A percentile compares a stretch with the other conserved stretches of the same genome.
Conservation (phyloP, 2,113 vertebrate species). For the Apus apus region DNA sequence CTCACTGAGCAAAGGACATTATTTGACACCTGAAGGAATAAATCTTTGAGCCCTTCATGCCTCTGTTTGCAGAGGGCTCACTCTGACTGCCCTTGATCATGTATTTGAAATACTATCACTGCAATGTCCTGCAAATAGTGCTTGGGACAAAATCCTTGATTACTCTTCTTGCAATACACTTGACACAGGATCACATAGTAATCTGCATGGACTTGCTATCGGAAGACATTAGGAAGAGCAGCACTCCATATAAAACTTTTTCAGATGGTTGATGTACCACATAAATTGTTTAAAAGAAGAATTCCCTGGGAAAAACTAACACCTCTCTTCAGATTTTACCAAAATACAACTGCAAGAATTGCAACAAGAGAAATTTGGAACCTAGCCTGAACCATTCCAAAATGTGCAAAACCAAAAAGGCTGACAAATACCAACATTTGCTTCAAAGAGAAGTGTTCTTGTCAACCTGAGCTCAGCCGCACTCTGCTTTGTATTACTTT, state of each 20-base stretch:
- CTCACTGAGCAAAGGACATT: slow-evolving; percentile 2
- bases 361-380: neutral
- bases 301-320: neutral
- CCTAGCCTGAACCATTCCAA: neutral
- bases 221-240: neutral
- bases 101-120: neutral
- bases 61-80: neutral
- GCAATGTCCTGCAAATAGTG: neutral
- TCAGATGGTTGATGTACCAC: neutral
- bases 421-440: neutral
- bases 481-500: neutral
- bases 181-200: neutral
- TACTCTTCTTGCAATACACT: neutral
- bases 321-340: neutral
- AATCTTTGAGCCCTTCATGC: neutral
- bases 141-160: neutral
- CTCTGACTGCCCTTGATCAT: neutral
- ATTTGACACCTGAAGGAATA: slow-evolving; percentile 22
- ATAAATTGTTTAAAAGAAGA: neutral
- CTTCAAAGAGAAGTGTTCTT: neutral
- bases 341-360: neutral
- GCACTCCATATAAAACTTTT: accelerated
- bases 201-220: neutral
- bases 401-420: neutral
- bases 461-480: neutral